Conservation (phyloP, 1,140 invertebrate species). For the Chironomus striatipennis region DNA sequence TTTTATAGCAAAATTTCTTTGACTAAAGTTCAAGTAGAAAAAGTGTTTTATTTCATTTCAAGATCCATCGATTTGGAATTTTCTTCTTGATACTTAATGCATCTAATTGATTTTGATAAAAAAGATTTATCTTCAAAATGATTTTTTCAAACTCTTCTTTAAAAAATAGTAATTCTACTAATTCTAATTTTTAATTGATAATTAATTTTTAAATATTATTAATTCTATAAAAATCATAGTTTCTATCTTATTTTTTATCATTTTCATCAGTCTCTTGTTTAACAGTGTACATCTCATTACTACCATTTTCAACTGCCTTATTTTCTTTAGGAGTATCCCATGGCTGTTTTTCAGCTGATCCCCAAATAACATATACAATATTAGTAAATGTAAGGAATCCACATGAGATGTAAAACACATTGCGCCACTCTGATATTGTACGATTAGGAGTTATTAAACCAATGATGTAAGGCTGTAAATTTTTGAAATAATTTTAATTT, state of each 20-base stretch:
- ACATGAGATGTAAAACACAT: constrained; percentile 39
- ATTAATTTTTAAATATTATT: background rate
- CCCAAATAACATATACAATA: constrained; percentile 26
- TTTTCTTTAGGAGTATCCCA: constrained; percentile 25
- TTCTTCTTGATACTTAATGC: no score
- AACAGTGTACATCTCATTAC: background rate
- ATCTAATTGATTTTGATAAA: no score
- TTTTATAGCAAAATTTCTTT: no score
- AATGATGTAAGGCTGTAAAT: constrained; percentile 54
- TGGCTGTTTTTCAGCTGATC: constrained; percentile 26
- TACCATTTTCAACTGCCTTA: no score
- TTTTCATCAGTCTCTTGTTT: no score
- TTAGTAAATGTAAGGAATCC: constrained; percentile 26
- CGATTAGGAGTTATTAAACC: constrained; percentile 59
- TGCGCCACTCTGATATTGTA: constrained; percentile 31
- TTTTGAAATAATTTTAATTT: constrained; percentile 56
- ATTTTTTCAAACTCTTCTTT: no score
- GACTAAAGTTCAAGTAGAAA: no score
- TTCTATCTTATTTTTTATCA: background rate
- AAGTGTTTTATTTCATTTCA: no score
- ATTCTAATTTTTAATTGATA: no score
- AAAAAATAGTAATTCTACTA: no score
- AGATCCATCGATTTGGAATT: no score
- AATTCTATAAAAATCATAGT: background rate
- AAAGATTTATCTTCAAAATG: no score